phyloP scores from a whole-genome alignment of 2,113 vertebrate species.

The Alethe castanea region DNA sequence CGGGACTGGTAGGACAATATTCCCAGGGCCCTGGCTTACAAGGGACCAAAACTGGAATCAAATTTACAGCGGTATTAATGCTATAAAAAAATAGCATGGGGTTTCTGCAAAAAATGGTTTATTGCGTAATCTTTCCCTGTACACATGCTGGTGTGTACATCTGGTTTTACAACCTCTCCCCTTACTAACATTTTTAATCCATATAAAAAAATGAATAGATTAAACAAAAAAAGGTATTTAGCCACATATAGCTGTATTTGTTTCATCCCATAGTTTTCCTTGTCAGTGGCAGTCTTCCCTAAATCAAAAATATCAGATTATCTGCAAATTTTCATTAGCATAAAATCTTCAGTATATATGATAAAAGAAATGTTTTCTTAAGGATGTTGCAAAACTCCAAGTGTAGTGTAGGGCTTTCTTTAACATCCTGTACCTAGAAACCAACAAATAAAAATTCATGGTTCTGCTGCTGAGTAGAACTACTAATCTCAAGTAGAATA shows the following conservation, averaged over 20 bases:
- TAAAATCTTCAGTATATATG: background rate
- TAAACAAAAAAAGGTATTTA: background rate
- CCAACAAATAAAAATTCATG: background rate
- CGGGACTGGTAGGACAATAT: constrained; percentile 50
- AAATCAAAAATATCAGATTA: background rate
- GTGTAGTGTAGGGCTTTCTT: background rate
- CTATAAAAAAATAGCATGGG: constrained; percentile 58
- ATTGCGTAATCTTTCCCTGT: constrained; percentile 29
- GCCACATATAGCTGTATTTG: background rate
- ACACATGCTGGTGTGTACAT: background rate
- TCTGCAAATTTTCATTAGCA: background rate
- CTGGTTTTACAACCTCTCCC: background rate
- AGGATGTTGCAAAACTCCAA: background rate
- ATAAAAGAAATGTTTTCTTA: background rate
- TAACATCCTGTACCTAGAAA: background rate
- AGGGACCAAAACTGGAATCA: constrained; percentile 64
- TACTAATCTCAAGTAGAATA: too few species aligned
- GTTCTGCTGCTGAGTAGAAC: background rate
- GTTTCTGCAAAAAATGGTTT: constrained; percentile 27
- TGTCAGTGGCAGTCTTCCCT: background rate
- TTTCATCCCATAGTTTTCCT: background rate
- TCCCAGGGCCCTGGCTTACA: constrained; percentile 69
- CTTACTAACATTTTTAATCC: constrained; percentile 3
- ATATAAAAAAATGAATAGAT: background rate
- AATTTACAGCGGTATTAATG: constrained; percentile 66